Evolutionary conservation across 2,113 vertebrate species (phyloP).

Genomic region (Oncorhynchus keta): DNA sequence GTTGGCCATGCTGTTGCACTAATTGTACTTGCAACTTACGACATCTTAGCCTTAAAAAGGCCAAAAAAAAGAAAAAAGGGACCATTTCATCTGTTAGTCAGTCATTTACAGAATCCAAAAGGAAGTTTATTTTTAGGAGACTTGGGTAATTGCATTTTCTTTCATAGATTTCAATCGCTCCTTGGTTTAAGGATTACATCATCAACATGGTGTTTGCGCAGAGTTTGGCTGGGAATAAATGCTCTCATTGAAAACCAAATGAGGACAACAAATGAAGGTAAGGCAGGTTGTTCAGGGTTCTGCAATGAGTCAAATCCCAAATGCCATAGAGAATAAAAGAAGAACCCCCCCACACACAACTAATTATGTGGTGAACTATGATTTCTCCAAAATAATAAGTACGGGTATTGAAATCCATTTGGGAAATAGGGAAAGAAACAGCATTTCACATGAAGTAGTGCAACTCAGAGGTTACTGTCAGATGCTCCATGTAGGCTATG

Average conservation of each 20-base stretch:
- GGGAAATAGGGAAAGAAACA: background rate
- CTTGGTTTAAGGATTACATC: slow-evolving; percentile 40
- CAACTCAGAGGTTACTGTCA: background rate
- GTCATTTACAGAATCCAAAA: slow-evolving; percentile 19
- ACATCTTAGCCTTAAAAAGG: slow-evolving; percentile 5
- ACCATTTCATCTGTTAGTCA: slow-evolving; percentile 4
- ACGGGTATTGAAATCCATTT: background rate
- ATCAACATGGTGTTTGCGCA: slow-evolving; percentile 12
- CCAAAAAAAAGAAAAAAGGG: slow-evolving; percentile 26
- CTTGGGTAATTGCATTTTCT: slow-evolving; percentile 16
- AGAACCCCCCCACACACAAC: background rate
- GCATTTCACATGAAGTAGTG: background rate
- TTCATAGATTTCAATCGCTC: slow-evolving; percentile 33
- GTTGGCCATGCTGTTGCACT: background rate
- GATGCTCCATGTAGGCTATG: too few species aligned
- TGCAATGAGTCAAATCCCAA: slow-evolving; percentile 1
- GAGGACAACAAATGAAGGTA: background rate
- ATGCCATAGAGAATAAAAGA: slow-evolving; percentile 6
- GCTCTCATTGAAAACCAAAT: slow-evolving; percentile 31
- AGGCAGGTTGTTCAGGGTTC: slow-evolving; percentile 6
- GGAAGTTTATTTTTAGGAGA: background rate
- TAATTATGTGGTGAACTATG: too few species aligned
- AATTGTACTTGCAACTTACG: background rate
- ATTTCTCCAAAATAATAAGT: too few species aligned
- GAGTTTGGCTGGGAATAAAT: slow-evolving; percentile 39